Base-by-base conservation (phyloP, 2,888 invertebrate genomes). In the Spodoptera exigua region DNA sequence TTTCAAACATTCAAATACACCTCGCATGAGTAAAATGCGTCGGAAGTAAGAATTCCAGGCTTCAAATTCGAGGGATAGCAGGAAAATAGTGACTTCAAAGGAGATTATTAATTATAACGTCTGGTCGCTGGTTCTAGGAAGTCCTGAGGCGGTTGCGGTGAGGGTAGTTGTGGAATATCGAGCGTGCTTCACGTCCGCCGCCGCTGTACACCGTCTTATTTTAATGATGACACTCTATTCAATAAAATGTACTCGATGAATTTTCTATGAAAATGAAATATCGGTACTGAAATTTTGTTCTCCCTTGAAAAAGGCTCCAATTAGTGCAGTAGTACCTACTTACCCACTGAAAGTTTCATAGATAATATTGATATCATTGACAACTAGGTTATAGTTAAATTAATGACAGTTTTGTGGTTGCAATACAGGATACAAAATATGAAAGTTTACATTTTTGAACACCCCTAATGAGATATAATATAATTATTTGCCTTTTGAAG, bases 81-180 rank as follows among this genome's bases (percentile, higher is more conserved):
- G 46, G 36, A 61, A 46, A 62, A 61, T 56, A 60, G 52, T 61
- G 54, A 72, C 60, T 69, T 74, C 59, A 74, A 73, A 63, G 67
- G 57, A 69, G 54, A 76, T 80, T 82, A 79, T 79, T 82, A 80
- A 77, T 70, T 66, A 76, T 74, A 79, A 66, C 79, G 80, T 80
- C 77, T 82, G 81, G 82, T 74, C 74, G 79, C 76, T 79, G 79
- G 81, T 79, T 83, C 82, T 77, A 71, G 65, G 74, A 75, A 78
- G 79, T 76, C 59, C 75, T 67, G 61, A 56, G 66, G 55, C 53
- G 40, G 47, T 39, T 58, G 64, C 36, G 56, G 54, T 41, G 58
- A 73, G 69, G 64, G 58, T 59, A 55, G 68, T 61, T 35, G 56
- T 49, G 18, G 59, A 65, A 55, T 69, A 69, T 57, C 47, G 68